A percentile compares a stretch with the other conserved stretches of the same genome.
phyloP scores from a whole-genome alignment of 2,888 invertebrate species.

The Drosophila borealis region DNA sequence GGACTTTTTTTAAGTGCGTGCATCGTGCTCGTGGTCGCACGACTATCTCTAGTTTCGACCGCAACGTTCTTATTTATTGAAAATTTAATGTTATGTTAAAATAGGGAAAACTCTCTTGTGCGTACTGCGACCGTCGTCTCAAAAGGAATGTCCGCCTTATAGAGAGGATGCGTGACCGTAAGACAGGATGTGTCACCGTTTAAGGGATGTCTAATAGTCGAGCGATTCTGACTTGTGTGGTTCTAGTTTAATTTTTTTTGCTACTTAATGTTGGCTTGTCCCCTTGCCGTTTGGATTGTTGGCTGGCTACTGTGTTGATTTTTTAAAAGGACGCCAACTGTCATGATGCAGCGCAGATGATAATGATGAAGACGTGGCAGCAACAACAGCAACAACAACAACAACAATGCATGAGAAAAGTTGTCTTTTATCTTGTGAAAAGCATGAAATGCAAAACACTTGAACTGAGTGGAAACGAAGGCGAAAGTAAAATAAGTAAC shows the following conservation, averaged over 20 bases:
- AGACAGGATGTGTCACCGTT: too few relatives aligned
- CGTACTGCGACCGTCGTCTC: too few relatives aligned
- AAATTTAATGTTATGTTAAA: too few relatives aligned
- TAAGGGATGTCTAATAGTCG: constrained; percentile 3
- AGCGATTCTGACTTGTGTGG: not conserved
- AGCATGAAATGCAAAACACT: constrained; percentile 77
- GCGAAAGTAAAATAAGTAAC: constrained; percentile 66
- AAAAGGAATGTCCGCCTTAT: too few relatives aligned
- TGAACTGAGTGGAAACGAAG: constrained; percentile 75
- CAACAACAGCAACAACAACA: constrained; percentile 17
- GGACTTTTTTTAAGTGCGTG: too few relatives aligned
- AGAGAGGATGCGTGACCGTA: too few relatives aligned
- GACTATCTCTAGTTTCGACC: too few relatives aligned
- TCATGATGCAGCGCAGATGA: constrained; percentile 63
- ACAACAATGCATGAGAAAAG: constrained; percentile 16
- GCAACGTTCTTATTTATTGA: too few relatives aligned
- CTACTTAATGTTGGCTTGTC: constrained; percentile 40
- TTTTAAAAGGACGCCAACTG: constrained; percentile 72
- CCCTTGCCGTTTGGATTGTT: constrained; percentile 36
- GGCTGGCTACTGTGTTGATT: constrained; percentile 66
- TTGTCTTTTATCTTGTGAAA: constrained; percentile 57
- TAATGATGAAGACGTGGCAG: constrained; percentile 69
- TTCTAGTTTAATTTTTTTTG: constrained; percentile 14
- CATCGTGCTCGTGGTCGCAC: too few relatives aligned
- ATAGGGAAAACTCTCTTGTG: too few relatives aligned